Base-by-base conservation (phyloP, 92 coral and sea anemone species). In the Heliopora coerulea region DNA sequence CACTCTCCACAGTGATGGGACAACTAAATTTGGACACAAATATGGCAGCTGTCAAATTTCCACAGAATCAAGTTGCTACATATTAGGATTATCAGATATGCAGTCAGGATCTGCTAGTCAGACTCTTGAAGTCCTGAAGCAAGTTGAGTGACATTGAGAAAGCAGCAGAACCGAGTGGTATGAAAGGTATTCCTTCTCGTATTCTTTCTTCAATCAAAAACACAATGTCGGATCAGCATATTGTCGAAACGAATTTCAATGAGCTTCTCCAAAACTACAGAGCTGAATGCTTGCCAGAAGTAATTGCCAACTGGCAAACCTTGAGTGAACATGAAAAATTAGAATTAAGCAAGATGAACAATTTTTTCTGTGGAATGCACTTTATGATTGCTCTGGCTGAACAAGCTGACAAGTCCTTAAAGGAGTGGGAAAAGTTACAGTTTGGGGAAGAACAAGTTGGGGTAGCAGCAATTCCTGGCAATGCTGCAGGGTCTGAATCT, bases 301-400 rank as follows among this genome's bases (percentile, higher is more conserved):
- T 79, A 20, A 3, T 21, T 1, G 44, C 5, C 13, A 59, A 70
- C 66, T 79, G 77, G 83, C 37, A 44, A 50, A 10, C 15, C 19
- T 52, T 79, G 77, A 62, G 56, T 34, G 49, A 49, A 52, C 54
- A 24, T 49, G 83, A 79, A 66, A 46, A 67, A 40, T 20, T 65
- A 37, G 67, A 65, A 54, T 37, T 37, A 4, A 5, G 78, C n/a
- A 49, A 60, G 77, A 82, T 82, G 86, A 82, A 75, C 59, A 60
- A 82, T 44, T 64, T 80, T 25, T 80, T 85, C 56, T 74, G 88
- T 85, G 88, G 85, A 17, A 32, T 80, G 68, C 85, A 80, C 56
- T 80, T 49, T 56, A 67, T 85, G 28, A 49, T 85, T 39, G 82
- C 78, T 12, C 68, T 85, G 63, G 88, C 85, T 15, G 89, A 85